Base-by-base conservation (phyloP, 2,113 vertebrate species). In the Piaya cayana region DNA sequence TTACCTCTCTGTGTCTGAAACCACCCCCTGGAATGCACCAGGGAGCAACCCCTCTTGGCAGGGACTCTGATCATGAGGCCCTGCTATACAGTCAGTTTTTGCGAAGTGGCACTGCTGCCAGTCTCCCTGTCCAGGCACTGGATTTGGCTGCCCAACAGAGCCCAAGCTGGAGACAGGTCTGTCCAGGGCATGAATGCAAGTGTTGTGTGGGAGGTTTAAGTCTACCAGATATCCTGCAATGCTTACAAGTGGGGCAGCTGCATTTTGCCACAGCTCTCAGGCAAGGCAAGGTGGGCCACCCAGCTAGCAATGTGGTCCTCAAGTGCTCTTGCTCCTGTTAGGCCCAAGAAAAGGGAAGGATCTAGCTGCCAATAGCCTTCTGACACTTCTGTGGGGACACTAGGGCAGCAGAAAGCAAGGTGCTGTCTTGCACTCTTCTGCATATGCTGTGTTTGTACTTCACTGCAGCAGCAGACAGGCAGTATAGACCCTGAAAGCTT, bases 21-120 rank as follows among this genome's bases (percentile, higher is more conserved):
- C 42, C 60, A n/a, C n/a, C n/a, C n/a, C 68, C 86, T 92, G 90
- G 86, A 93, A 88, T 79, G 60, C 63, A 80, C n/a, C 56, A 86
- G 79, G 59, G 59, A 94, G 71, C 59, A 82, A 42, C 71, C 83
- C 62, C 75, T 65, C 75, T 80, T 88, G 93, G 92, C 92, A 90
- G 25, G 32, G 45, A 58, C 49, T 36, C 79, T 0, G 0, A 58
- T 82, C 78, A 87, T 8, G 36, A 95, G 84, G 58, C 50, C 49
- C 36, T 59, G 47, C 45, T 64, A 87, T 84, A 68, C 12, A 68
- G 53, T 50, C 49, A 2, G 12, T 70, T 74, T 76, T 21, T 26
- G 52, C 26, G 4, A 37, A 59, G 30, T 8, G 0, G 62, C 50
- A 19, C 55, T 5, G 16, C 42, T n/a, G 60, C 37, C 63, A 11